Conservation (phyloP, 2,113 vertebrate genomes). For the Hydrochoerus hydrochaeris region DNA sequence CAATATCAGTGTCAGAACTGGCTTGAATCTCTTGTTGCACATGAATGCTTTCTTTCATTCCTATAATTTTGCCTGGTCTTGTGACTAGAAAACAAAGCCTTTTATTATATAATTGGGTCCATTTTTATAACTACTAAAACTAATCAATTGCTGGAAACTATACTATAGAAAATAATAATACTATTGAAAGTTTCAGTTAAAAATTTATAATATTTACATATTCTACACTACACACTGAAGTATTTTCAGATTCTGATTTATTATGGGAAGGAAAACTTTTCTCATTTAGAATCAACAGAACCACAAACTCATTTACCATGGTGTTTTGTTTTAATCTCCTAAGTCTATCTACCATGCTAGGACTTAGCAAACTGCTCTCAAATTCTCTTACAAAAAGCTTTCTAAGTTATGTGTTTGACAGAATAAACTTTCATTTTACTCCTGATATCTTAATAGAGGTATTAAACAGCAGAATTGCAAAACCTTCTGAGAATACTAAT, state of each 20-base stretch:
- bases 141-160: constrained; percentile 27
- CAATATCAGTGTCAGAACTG: constrained; percentile 66
- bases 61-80: constrained; percentile 75
- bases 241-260: neutral
- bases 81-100: constrained; percentile 81
- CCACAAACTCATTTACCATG: neutral
- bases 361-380: neutral
- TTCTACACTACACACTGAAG: neutral
- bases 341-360: neutral
- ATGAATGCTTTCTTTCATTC: constrained; percentile 85
- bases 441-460: neutral
- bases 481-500: neutral
- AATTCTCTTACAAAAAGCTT: neutral
- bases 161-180: constrained; percentile 22
- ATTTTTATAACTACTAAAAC: constrained; percentile 74
- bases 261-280: constrained; percentile 31
- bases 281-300: neutral
- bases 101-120: constrained; percentile 76
- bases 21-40: constrained; percentile 52
- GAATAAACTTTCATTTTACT: neutral
- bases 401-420: neutral
- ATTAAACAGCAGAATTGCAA: neutral
- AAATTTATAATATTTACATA: neutral
- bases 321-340: constrained; percentile 9
- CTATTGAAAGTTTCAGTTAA: neutral